Base-by-base conservation (phyloP, 1,140 invertebrate species). In the Scaptodrosophila lebanonensis region DNA sequence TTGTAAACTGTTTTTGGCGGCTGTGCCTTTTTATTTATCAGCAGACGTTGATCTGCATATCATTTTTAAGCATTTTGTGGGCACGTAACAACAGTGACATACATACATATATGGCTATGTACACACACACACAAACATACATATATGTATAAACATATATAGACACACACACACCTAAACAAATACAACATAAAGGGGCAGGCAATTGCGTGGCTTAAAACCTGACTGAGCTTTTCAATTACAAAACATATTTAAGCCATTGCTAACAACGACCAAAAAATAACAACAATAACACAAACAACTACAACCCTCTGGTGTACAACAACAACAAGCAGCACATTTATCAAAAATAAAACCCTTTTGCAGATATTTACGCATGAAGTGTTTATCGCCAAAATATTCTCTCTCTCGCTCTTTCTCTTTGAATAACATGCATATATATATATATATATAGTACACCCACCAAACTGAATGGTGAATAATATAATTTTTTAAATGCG, bases 301-400 rank as follows among this genome's bases (percentile, higher is more conserved):
- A 33, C 53, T 48, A 49, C 25, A 49, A 18, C 22, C 3, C 8
- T 25, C n/a, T 25, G 22, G 22, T 8, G n/a, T n/a, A n/a, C 32
- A 53, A 44, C 49, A 59, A 59, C 45, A 51, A 73, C 36, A 36
- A 44, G 40, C 52, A 73, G 73, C 72, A 61, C 58, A 61, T 67
- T 77, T 77, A 77, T 77, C 67, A 71, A 47, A 38, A 47, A 30
- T 15, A 50, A 54, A 69, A 71, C 59, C 62, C 65, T 62, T 75
- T 82, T 66, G 66, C 76, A 67, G 75, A 82, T 82, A 82, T 82
- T 82, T 76, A 82, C 75, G 76, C 75, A 83, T 82, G 75, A 82
- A 75, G 75, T 82, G 75, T 75, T 82, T 82, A 82, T 82, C 75
- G 70, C 76, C n/a, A n/a, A n/a, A n/a, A n/a, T n/a, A n/a, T n/a